Evolutionary conservation across 2,888 invertebrate species (phyloP), one percentile per base, ranked within the genome.

Genomic region (Campoplex capitator): DNA sequence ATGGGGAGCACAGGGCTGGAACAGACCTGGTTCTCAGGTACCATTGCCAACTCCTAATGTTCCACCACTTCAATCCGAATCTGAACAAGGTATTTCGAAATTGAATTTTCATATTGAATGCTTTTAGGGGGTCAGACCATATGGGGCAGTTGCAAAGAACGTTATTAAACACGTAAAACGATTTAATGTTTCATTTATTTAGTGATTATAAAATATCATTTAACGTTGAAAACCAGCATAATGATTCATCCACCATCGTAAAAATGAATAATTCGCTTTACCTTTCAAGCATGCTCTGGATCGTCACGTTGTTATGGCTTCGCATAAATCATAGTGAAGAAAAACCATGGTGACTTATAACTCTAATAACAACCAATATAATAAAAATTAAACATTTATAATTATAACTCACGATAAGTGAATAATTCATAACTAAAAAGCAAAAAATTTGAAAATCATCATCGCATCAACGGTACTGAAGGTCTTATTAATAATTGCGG

Each of bases 81-180:
- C 90, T 90, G 65, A 89, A 73, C 89, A 90, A 92, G 92, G 92
- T 92, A 88, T 84, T 42, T 38, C 51, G 28, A 71, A n/a, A 16
- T 74, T 11, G 18, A 32, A 18, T 48, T 75, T 42, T 54, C 11
- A 65, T 28, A 48, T 28, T 82, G 28, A 48, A 48, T 78, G 38
- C 38, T 35, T 45, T 38, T 32, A 11, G 13, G n/a, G 32, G 32
- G 71, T 54, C 42, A 56, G 65, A 23, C 7, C 0, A 32, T 58
- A 35, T 32, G 62, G 45, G 28, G 32, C 54, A 38, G 38, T 13
- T 11, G 42, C 35, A 18, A 56, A 58, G 56, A 42, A 73, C 45
- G 56, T 45, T 67, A 9, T 42, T 23, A 18, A 1, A 73, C 51
- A 3, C 8, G 0, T 0, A 2, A 35, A 73, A 70, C n/a, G 48